Conservation (phyloP, 1,140 invertebrate genomes). For the Oncopodura yosiiana region DNA sequence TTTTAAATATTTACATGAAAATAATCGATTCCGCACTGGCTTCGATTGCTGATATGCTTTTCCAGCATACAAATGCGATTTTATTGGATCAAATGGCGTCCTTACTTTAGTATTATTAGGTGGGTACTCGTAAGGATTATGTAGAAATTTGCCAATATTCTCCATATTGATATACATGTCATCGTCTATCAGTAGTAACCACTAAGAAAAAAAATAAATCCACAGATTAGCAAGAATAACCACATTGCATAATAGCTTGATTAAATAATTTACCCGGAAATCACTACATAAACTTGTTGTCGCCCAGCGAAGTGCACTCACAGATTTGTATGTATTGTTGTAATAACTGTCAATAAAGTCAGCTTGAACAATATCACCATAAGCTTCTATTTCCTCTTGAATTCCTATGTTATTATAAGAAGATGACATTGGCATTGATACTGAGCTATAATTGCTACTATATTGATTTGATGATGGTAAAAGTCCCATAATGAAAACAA, state of each 20-base stretch:
- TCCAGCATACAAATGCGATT: constrained; percentile 59
- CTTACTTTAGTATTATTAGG: constrained; percentile 4
- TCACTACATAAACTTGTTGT: no score
- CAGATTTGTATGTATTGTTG: constrained; percentile 86
- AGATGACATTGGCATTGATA: no score
- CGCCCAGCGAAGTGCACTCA: constrained; percentile 78
- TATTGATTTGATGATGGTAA: not conserved
- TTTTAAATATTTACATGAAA: not conserved
- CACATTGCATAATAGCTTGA: no score
- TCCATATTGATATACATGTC: constrained; percentile 82
- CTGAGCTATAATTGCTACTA: constrained; percentile 40
- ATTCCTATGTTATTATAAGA: no score
- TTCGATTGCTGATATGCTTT: constrained; percentile 69
- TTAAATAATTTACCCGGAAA: no score
- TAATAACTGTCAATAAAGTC: constrained; percentile 74
- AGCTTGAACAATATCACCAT: constrained; percentile 71
- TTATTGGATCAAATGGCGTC: constrained; percentile 44
- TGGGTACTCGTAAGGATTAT: constrained; percentile 59
- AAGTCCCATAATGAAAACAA: constrained; percentile 18
- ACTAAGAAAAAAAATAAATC: constrained; percentile 63
- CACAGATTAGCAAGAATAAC: no score
- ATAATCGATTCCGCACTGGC: constrained; percentile 49
- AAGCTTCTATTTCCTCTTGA: constrained; percentile 52
- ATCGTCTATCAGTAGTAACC: constrained; percentile 80
- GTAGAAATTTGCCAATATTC: constrained; percentile 65